phyloP scores from a whole-genome alignment of 1,140 invertebrate genomes.

The Apis cerana region DNA sequence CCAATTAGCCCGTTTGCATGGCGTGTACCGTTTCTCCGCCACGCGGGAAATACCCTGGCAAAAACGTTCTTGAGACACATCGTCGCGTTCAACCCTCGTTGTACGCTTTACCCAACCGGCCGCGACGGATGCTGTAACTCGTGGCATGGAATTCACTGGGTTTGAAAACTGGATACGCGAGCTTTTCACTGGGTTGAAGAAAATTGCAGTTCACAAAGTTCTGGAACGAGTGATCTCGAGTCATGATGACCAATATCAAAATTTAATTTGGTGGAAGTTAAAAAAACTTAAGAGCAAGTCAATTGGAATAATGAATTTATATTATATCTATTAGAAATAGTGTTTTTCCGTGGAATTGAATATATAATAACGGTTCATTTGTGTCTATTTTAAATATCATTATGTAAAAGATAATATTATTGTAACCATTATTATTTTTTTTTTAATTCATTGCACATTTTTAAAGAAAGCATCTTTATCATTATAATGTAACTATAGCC shows the following conservation, averaged over 20 bases:
- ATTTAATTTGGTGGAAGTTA: background rate
- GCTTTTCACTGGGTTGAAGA: background rate
- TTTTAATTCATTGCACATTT: no score
- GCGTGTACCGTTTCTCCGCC: conserved; percentile 54
- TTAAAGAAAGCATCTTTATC: background rate
- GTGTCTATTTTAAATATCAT: no score
- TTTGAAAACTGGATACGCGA: background rate
- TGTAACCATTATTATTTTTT: no score
- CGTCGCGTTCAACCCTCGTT: background rate
- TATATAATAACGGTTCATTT: no score
- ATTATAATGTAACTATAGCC: no score
- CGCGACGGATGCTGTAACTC: conserved; percentile 25
- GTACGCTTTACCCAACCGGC: background rate
- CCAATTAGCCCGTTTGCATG: conserved; percentile 72
- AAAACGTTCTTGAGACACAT: conserved; percentile 32
- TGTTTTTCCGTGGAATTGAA: no score
- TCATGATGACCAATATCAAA: background rate
- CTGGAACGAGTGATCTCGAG: background rate
- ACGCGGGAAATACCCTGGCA: conserved; percentile 38
- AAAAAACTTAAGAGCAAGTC: no score
- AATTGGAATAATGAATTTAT: no score
- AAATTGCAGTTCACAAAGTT: background rate
- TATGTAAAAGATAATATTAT: no score
- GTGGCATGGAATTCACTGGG: background rate
- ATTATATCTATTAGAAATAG: no score